Evolutionary conservation across 2,888 invertebrate genomes (phyloP).

Genomic region (Acrobasis consociella): DNA sequence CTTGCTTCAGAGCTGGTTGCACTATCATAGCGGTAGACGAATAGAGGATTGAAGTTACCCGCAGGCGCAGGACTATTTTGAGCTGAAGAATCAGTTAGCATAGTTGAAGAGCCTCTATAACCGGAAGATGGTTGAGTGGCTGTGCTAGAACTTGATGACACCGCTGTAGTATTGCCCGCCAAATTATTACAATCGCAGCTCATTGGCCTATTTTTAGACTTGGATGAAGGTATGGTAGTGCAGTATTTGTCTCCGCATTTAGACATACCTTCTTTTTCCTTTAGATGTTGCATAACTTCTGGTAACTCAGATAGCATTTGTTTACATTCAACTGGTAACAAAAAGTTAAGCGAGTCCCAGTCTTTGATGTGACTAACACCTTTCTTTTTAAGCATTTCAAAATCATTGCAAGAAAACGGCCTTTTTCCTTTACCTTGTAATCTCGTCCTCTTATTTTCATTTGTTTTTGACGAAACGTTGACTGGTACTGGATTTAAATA

Average conservation of each 20-base stretch:
- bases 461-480: slow-evolving; percentile 65
- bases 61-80: slow-evolving; percentile 85
- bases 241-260: slow-evolving; percentile 73
- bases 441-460: slow-evolving; percentile 66
- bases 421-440: slow-evolving; percentile 75
- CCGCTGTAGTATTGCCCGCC: slow-evolving; percentile 79
- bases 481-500: slow-evolving; percentile 88
- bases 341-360: slow-evolving; percentile 95
- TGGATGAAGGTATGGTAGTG: slow-evolving; percentile 65
- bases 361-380: slow-evolving; percentile 94
- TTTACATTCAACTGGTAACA: slow-evolving; percentile 92
- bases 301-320: slow-evolving; percentile 91
- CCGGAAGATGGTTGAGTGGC: slow-evolving; percentile 93
- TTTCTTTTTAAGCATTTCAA: slow-evolving; percentile 90
- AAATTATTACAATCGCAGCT: slow-evolving; percentile 84
- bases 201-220: slow-evolving; percentile 82
- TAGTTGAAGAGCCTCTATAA: slow-evolving; percentile 92
- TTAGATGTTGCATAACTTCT: slow-evolving; percentile 86
- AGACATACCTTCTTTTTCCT: slow-evolving; percentile 69
- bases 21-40: slow-evolving; percentile 92
- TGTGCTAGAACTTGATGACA: slow-evolving; percentile 87
- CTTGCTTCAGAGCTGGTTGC: slow-evolving; percentile 89
- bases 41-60: slow-evolving; percentile 86
- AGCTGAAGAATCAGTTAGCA: slow-evolving; percentile 89
- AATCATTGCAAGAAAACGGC: slow-evolving; percentile 91